Base-by-base conservation (phyloP, 1,140 invertebrate genomes). In the Homarus americanus region DNA sequence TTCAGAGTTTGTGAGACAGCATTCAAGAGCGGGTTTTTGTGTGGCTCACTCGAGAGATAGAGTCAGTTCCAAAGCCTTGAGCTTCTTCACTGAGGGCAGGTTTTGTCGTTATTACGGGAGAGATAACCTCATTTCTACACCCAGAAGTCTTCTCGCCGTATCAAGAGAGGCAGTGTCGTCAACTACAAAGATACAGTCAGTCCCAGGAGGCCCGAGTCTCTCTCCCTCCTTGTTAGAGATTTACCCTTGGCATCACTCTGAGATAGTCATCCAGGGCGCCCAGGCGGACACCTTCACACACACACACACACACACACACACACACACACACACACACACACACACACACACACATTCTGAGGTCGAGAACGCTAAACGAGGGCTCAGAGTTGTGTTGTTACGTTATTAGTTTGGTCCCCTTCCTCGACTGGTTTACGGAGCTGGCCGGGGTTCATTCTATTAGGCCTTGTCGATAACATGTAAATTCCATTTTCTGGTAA, bases 1-100 rank as follows among this genome's bases (percentile, higher is more conserved):
- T 69, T 69, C n/a, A 28, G n/a, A 32, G 63, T 69, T 69, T 69
- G n/a, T 9, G 63, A 69, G 63, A 69, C 63, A 69, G 63, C n/a
- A 7, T 28, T 32, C n/a, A 28, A 24, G 63, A 32, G n/a, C 28
- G 32, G 12, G 63, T 69, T 69, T 69, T 69, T 69, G 63, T 32
- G n/a, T 32, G n/a, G n/a, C n/a, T 69, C 7, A 32, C n/a, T 69
- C n/a, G n/a, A 32, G 28, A 69, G 28, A 34, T 32, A 69, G 5
- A 49, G 63, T 69, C 63, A 9, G n/a, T 32, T 69, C 63, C 28
- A 69, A 24, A 12, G 12, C n/a, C 63, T 12, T 24, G 63, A 32
- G 4, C n/a, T 24, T 28, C 63, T 12, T 69, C 63, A 32, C 7
- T 7, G 63, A 69, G n/a, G n/a, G 63, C n/a, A 69, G 63, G 63